These are phyloP conservation scores for Ormyrus rosae DNA, from an alignment of 2,888 invertebrate genomes.

Conservation along the genomic window DNA sequence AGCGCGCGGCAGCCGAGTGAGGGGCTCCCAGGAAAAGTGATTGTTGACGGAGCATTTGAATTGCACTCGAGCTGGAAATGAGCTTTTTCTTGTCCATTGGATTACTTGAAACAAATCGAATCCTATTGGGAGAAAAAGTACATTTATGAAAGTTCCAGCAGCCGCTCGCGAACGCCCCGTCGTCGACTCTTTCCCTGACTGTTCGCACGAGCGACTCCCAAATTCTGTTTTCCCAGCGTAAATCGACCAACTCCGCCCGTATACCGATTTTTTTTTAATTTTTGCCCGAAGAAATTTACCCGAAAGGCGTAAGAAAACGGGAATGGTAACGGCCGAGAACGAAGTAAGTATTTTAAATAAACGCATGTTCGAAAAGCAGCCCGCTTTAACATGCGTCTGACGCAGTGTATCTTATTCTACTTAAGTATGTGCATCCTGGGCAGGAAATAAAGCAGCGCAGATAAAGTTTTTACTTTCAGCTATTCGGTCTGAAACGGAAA, in stretches of 20 bases:
- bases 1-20: background rate
- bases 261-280: background rate
- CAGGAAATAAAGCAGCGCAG: slow-evolving; percentile 16
- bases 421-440: slow-evolving; percentile 17
- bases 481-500: slow-evolving; percentile 6
- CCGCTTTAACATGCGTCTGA: background rate
- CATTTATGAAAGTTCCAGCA: slow-evolving; percentile 36
- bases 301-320: too few species aligned
- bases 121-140: slow-evolving; percentile 10
- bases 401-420: slow-evolving; percentile 13
- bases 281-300: background rate
- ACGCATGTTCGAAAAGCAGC: too few species aligned
- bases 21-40: slow-evolving; percentile 13
- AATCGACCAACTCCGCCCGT: too few species aligned
- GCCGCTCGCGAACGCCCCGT: background rate
- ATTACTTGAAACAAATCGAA: slow-evolving; percentile 48
- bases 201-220: too few species aligned
- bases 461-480: slow-evolving; percentile 10
- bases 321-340: too few species aligned
- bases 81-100: slow-evolving; percentile 41
- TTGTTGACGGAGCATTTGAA: slow-evolving; percentile 54
- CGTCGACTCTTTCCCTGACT: background rate
- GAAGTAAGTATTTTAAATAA: too few species aligned
- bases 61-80: slow-evolving; percentile 49
- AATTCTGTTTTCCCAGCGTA: too few species aligned